phyloP scores from a whole-genome alignment of 2,797 vertebrate species.

The Ctenopoma kingsleyae region DNA sequence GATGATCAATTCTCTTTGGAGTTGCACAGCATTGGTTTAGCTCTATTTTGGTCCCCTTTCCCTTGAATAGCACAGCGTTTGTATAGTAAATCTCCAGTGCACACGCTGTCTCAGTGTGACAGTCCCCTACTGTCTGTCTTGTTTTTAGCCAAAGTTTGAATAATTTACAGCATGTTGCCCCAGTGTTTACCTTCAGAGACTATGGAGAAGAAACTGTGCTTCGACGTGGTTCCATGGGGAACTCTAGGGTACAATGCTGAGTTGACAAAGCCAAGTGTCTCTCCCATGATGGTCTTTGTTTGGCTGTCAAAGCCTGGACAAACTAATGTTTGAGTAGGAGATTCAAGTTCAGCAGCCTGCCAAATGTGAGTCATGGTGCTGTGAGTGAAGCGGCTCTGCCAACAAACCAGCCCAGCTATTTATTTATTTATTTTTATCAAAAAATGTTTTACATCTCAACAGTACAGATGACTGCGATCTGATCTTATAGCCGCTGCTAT shows the following conservation, averaged over 20 bases:
- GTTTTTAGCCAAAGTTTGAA: constrained; percentile 65
- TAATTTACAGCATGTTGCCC: constrained; percentile 76
- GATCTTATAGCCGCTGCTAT: background rate
- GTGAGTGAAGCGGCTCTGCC: constrained; percentile 44
- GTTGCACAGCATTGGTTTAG: constrained; percentile 26
- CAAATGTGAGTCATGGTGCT: constrained; percentile 68
- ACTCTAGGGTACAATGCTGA: constrained; percentile 57
- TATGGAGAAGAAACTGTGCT: constrained; percentile 58
- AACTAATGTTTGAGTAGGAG: constrained; percentile 72
- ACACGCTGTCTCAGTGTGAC: constrained; percentile 36
- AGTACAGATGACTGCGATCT: constrained; percentile 15
- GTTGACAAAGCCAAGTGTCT: constrained; percentile 70
- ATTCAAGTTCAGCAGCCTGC: constrained; percentile 65
- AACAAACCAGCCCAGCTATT: constrained; percentile 30
- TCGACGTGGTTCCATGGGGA: constrained; percentile 54
- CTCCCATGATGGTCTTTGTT: constrained; percentile 68
- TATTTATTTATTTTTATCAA: constrained; percentile 6
- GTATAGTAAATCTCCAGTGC: constrained; percentile 61
- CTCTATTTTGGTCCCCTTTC: constrained; percentile 25
- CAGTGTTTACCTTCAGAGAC: constrained; percentile 71
- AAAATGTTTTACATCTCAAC: constrained; percentile 9
- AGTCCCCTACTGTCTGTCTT: constrained; percentile 56
- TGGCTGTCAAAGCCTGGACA: constrained; percentile 56
- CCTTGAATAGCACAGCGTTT: constrained; percentile 61
- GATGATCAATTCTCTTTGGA: constrained; percentile 39